Evolutionary conservation across 2,888 invertebrate species (phyloP).

Genomic region (Phytoseiulus persimilis): DNA sequence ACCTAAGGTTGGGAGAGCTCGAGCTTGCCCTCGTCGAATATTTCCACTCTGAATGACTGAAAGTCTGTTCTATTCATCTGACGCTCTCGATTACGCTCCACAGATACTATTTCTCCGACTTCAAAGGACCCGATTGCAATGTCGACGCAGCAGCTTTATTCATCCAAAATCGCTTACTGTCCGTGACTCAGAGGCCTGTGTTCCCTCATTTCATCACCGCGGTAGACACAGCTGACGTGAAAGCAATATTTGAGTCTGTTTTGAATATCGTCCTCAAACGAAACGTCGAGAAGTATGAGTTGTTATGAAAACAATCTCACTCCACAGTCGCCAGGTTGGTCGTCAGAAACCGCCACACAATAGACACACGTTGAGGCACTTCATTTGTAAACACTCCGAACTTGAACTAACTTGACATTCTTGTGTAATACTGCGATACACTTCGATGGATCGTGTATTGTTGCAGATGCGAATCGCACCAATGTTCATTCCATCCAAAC

Average conservation of each 20-base stretch:
- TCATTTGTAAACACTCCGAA: too few relatives aligned
- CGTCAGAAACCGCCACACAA: background rate
- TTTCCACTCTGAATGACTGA: background rate
- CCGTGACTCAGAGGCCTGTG: slow-evolving; percentile 56
- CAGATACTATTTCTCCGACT: slow-evolving; percentile 27
- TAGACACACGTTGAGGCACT: too few relatives aligned
- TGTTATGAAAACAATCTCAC: background rate
- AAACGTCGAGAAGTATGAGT: slow-evolving; percentile 9
- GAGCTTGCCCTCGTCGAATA: too few relatives aligned
- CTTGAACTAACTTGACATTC: too few relatives aligned
- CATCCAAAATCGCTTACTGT: slow-evolving; percentile 59
- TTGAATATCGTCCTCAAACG: slow-evolving; percentile 56
- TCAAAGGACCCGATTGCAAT: slow-evolving; percentile 58
- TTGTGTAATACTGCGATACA: too few relatives aligned
- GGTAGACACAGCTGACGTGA: slow-evolving; percentile 61
- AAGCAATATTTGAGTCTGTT: slow-evolving; percentile 60
- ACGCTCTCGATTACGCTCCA: slow-evolving; percentile 43
- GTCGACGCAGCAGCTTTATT: slow-evolving; percentile 59
- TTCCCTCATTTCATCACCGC: slow-evolving; percentile 63
- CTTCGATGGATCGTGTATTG: too few relatives aligned
- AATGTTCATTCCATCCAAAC: too few relatives aligned
- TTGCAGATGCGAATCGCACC: too few relatives aligned
- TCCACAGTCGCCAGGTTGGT: background rate
- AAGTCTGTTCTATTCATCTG: background rate
- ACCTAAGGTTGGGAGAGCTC: slow-evolving; percentile 52